Evolutionary conservation across 1,140 invertebrate species (phyloP).

Genomic region (Drosophila pandora): DNA sequence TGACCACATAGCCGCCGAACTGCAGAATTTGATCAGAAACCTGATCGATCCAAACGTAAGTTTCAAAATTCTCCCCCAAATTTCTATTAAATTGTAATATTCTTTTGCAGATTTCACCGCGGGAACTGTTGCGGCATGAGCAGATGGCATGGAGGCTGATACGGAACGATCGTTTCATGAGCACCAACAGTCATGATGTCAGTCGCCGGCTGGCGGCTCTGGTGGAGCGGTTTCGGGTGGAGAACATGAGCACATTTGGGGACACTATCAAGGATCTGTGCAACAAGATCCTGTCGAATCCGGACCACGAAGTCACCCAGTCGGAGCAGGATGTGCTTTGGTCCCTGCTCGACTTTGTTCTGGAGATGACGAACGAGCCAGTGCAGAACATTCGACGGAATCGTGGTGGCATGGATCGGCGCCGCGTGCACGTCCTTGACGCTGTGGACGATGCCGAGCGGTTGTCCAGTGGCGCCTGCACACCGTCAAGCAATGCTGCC

Average conservation of each 20-base stretch:
- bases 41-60: conserved; percentile 55
- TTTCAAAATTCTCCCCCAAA: background rate
- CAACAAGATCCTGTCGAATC: conserved; percentile 43
- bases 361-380: conserved; percentile 57
- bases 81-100: background rate
- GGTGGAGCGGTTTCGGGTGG: conserved; percentile 61
- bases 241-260: conserved; percentile 54
- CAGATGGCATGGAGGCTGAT: conserved; percentile 52
- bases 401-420: conserved; percentile 21
- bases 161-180: conserved; percentile 43
- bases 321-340: conserved; percentile 60
- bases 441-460: conserved; percentile 1
- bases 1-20: conserved; percentile 27
- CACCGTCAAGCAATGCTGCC: background rate
- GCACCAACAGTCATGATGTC: conserved; percentile 57
- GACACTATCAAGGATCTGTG: conserved; percentile 43
- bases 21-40: conserved; percentile 54
- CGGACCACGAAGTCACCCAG: conserved; percentile 29
- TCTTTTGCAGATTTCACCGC: conserved; percentile 10
- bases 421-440: background rate
- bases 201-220: conserved; percentile 55
- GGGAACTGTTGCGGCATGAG: conserved; percentile 33
- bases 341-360: conserved; percentile 71
- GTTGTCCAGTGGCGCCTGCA: too few species aligned
- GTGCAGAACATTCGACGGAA: conserved; percentile 60